phyloP scores from a whole-genome alignment of 92 coral and sea anemone species.

The Phenganax marumi region DNA sequence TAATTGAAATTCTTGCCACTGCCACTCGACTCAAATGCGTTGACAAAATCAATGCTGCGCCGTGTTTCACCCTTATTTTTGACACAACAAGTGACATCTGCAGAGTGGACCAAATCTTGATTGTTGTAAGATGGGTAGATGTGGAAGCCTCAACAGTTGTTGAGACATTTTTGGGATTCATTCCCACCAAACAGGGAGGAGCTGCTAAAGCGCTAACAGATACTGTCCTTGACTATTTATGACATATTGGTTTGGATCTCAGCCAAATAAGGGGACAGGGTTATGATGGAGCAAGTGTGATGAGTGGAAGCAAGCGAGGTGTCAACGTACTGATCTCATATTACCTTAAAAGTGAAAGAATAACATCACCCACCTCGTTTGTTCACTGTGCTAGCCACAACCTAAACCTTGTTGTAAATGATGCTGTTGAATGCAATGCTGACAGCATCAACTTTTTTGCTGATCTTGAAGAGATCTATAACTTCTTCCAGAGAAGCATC shows the following conservation, averaged over 20 bases:
- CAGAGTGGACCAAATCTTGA: background rate
- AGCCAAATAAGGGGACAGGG: constrained; percentile 1
- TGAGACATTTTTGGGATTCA: background rate
- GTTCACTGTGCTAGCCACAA: too few relatives aligned
- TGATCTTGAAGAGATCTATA: background rate
- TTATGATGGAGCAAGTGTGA: constrained; percentile 8
- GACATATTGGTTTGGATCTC: background rate
- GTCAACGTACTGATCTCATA: constrained; percentile 4
- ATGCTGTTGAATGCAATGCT: too few relatives aligned
- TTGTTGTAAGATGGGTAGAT: constrained; percentile 15
- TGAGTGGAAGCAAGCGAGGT: background rate
- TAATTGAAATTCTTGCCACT: constrained; percentile 6
- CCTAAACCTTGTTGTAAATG: too few relatives aligned
- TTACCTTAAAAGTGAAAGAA: too few relatives aligned
- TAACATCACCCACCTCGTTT: too few relatives aligned
- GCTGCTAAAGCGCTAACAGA: constrained; percentile 1
- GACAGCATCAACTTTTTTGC: constrained; percentile 3
- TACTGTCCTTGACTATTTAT: background rate
- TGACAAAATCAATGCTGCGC: background rate
- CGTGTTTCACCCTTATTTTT: background rate
- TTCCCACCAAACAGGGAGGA: background rate
- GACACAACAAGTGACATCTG: constrained; percentile 7
- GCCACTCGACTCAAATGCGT: background rate
- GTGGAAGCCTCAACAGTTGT: background rate
- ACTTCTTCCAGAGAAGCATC: too few relatives aligned